These are phyloP conservation scores for Oostethus manadensis DNA, from an alignment of 2,113 vertebrate species.

Conservation along the genomic window DNA sequence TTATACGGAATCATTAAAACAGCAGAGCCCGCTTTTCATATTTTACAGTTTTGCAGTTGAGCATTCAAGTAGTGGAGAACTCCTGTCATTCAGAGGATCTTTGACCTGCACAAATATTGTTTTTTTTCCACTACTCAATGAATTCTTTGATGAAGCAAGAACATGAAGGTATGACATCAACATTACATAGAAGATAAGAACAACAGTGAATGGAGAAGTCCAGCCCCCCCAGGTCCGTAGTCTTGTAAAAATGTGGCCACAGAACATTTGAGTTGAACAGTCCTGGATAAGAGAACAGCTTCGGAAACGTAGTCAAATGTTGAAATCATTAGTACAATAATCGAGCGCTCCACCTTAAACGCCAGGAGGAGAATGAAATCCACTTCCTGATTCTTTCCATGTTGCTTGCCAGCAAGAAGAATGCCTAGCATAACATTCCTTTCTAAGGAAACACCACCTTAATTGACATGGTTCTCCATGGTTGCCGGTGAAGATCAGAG, in stretches of 20 bases:
- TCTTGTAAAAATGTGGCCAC: too few species aligned
- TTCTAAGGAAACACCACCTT: slow-evolving; percentile 16
- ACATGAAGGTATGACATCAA: too few species aligned
- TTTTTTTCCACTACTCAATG: too few species aligned
- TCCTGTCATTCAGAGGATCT: too few species aligned
- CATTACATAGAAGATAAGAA: neutral
- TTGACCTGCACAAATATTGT: too few species aligned
- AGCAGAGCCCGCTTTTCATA: too few species aligned
- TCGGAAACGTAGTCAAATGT: slow-evolving; percentile 1
- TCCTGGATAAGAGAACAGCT: neutral
- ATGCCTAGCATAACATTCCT: slow-evolving; percentile 7
- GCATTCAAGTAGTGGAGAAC: too few species aligned
- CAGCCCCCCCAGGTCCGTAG: too few species aligned
- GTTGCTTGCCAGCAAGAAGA: slow-evolving; percentile 32
- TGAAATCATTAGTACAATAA: slow-evolving; percentile 31
- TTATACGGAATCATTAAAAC: too few species aligned
- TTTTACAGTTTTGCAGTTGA: too few species aligned
- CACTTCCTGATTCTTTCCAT: slow-evolving; percentile 69
- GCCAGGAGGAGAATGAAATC: slow-evolving; percentile 43
- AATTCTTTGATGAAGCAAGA: too few species aligned
- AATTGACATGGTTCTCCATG: slow-evolving; percentile 9
- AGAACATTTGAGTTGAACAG: too few species aligned
- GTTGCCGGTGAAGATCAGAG: slow-evolving; percentile 9
- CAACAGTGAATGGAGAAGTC: neutral
- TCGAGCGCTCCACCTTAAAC: slow-evolving; percentile 57